Conservation (phyloP, 2,797 vertebrate species). For the Oophaga sylvatica region DNA sequence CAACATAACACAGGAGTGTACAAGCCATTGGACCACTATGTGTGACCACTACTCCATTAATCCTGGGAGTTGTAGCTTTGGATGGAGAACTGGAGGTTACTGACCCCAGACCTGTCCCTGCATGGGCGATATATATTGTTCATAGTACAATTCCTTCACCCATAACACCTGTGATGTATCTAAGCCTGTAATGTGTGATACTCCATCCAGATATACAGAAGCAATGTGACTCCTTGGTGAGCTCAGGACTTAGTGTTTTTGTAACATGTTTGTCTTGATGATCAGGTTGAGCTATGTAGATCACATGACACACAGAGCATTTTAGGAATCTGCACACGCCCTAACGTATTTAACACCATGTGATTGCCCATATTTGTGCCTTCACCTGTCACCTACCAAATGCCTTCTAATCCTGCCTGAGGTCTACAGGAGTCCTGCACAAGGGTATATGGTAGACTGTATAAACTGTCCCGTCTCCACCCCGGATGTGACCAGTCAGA, state of each 20-base stretch:
- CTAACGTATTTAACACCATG: not conserved
- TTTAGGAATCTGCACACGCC: slow-evolving; percentile 11
- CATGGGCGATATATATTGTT: too few species aligned
- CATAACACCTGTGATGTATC: not conserved
- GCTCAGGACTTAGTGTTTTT: not conserved
- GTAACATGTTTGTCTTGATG: not conserved
- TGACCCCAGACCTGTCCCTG: too few species aligned
- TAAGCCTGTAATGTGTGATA: not conserved
- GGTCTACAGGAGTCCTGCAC: too few species aligned
- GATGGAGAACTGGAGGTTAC: too few species aligned
- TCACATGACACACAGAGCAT: slow-evolving; percentile 9
- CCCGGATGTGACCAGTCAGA: not conserved
- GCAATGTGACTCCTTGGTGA: not conserved
- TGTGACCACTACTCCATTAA: too few species aligned
- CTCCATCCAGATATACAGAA: not conserved
- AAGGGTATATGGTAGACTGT: not conserved
- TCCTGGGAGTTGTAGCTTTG: too few species aligned
- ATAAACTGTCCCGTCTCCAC: not conserved
- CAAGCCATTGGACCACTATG: too few species aligned
- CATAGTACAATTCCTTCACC: too few species aligned
- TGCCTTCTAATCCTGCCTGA: not conserved
- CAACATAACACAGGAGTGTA: too few species aligned
- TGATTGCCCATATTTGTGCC: not conserved
- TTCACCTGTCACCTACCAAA: not conserved
- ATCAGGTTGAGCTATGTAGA: not conserved